Evolutionary conservation across 2,888 invertebrate species (phyloP).

Genomic region (Amphipoea lucens): DNA sequence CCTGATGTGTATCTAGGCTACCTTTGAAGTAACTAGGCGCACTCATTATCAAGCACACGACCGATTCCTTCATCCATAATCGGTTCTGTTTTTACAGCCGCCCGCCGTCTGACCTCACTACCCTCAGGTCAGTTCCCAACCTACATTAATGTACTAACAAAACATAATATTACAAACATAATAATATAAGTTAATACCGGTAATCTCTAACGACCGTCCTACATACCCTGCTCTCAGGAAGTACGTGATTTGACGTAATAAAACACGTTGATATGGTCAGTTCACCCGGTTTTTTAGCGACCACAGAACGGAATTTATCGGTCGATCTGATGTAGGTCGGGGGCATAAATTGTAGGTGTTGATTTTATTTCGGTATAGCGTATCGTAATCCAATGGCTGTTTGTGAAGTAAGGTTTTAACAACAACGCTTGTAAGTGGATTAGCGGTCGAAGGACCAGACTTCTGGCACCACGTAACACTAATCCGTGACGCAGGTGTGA

Average conservation of each 20-base stretch:
- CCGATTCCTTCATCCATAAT: constrained; percentile 21
- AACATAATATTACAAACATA: constrained; percentile 47
- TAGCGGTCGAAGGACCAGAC: background rate
- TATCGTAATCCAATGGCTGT: background rate
- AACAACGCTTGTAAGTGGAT: background rate
- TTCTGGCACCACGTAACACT: background rate
- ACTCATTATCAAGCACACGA: constrained; percentile 39
- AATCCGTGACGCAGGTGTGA: background rate
- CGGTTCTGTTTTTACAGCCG: constrained; percentile 65
- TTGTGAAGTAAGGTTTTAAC: constrained; percentile 7
- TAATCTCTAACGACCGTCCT: constrained; percentile 50
- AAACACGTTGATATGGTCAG: constrained; percentile 65
- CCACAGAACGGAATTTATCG: constrained; percentile 42
- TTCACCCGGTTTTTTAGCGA: constrained; percentile 55
- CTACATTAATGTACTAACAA: constrained; percentile 47
- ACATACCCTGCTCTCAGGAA: constrained; percentile 58
- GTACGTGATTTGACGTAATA: constrained; percentile 78
- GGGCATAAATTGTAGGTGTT: constrained; percentile 71
- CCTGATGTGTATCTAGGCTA: constrained; percentile 19
- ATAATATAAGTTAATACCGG: constrained; percentile 44
- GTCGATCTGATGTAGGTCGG: constrained; percentile 71
- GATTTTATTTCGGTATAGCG: constrained; percentile 27
- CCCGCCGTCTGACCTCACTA: constrained; percentile 53
- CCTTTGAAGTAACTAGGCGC: constrained; percentile 13
- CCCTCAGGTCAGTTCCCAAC: constrained; percentile 55